These are phyloP conservation scores for Apteryx owenii DNA, from an alignment of 2,113 vertebrate species.

Conservation along the genomic window DNA sequence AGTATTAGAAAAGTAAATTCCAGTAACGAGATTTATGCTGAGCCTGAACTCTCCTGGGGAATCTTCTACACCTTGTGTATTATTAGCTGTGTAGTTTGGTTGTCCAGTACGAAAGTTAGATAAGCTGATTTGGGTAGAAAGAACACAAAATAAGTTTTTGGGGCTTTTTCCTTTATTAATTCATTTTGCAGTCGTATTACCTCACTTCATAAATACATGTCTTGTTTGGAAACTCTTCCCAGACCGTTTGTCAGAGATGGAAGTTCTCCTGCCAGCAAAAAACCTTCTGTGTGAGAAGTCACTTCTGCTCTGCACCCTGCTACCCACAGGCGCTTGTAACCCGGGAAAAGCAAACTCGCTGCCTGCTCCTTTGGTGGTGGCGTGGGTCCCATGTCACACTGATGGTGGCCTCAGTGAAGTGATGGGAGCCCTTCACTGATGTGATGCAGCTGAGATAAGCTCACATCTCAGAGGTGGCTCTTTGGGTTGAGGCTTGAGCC, in stretches of 20 bases:
- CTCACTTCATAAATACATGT: not conserved
- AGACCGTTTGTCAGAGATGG: rapidly evolving
- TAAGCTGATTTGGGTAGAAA: not conserved
- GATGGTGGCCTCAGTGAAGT: not conserved
- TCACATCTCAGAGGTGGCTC: not conserved
- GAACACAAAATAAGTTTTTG: not conserved
- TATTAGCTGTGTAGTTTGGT: not conserved
- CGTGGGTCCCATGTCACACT: not conserved
- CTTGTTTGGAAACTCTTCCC: not conserved
- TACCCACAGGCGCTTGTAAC: not conserved
- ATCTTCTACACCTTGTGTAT: not conserved
- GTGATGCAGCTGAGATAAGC: not conserved
- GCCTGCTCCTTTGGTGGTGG: not conserved
- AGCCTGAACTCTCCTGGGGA: not conserved
- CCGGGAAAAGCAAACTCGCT: not conserved
- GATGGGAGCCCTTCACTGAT: not conserved
- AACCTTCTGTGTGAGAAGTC: not conserved
- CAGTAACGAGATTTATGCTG: not conserved
- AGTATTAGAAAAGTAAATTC: not conserved
- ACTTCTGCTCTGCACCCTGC: not conserved
- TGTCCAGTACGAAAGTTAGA: not conserved
- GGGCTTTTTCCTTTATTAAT: not conserved
- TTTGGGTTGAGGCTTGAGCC: not conserved
- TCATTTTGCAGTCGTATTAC: not conserved
- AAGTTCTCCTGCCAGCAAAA: not conserved